These are phyloP conservation scores for Delphinapterus leucas DNA, from an alignment of 2,113 vertebrate species.

Conservation along the genomic window DNA sequence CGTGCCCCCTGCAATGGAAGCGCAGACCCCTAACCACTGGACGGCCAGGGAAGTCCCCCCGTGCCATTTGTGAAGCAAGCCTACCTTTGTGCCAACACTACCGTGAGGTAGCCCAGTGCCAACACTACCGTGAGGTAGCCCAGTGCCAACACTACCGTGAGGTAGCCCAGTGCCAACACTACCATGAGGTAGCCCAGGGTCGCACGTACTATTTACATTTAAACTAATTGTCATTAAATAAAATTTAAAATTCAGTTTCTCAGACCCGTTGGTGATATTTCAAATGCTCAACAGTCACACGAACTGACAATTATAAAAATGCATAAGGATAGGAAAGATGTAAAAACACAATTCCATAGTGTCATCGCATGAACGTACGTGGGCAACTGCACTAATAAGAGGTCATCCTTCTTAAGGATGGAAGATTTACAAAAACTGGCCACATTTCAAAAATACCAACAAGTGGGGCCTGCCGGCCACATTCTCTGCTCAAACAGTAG, in stretches of 20 bases:
- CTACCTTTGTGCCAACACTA: accelerated
- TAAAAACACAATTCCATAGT: accelerated
- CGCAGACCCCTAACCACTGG: too few relatives aligned
- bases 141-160: accelerated
- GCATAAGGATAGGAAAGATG: background rate
- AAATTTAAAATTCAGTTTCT: background rate
- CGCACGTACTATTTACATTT: accelerated
- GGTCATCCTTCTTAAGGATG: background rate
- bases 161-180: background rate
- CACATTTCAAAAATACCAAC: accelerated
- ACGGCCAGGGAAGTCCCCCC: too few relatives aligned
- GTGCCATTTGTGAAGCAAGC: accelerated
- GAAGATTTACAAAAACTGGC: background rate
- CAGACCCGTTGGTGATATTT: background rate
- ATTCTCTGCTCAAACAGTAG: background rate
- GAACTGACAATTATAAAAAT: background rate
- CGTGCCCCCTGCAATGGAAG: too few relatives aligned
- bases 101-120: accelerated
- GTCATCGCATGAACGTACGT: accelerated
- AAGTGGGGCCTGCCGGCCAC: accelerated
- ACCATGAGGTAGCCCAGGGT: too few relatives aligned
- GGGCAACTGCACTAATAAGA: accelerated
- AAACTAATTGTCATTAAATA: background rate
- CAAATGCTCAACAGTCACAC: accelerated
- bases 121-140: too few relatives aligned